Percentiles rank a stretch among this genome's conserved stretches.
Evolutionary conservation across 2,888 invertebrate species (phyloP).

Genomic region (Eupithecia exiguata): DNA sequence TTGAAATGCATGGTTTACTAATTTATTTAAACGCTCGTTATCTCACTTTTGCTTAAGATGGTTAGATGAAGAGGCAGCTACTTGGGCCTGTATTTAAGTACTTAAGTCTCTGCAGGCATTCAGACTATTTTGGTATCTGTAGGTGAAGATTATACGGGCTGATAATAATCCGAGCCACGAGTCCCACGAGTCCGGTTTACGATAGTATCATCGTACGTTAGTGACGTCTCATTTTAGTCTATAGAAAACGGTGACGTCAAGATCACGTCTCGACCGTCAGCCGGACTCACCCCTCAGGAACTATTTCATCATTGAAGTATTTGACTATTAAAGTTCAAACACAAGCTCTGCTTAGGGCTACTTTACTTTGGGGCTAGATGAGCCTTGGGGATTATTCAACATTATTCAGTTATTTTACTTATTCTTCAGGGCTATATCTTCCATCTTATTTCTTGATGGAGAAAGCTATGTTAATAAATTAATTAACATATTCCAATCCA

Average conservation of each 20-base stretch:
- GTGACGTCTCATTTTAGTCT: no score
- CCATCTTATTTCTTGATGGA: not conserved
- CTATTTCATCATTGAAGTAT: no score
- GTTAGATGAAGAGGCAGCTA: not conserved
- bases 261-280: not conserved
- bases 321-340: not conserved
- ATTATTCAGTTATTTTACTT: not conserved
- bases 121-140: not conserved
- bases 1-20: constrained; percentile 39
- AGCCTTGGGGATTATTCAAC: not conserved
- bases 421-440: not conserved
- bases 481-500: not conserved
- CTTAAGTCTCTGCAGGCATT: not conserved
- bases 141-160: not conserved
- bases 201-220: no score
- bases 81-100: not conserved
- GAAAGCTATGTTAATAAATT: constrained; percentile 1
- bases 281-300: no score
- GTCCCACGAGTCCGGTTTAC: no score
- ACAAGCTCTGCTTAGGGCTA: not conserved
- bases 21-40: constrained; percentile 44
- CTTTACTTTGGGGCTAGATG: not conserved
- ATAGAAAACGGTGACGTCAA: no score
- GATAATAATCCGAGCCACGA: not conserved
- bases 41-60: constrained; percentile 13